Conservation (phyloP, 2,888 invertebrate genomes). For the Nomada lathburiana region DNA sequence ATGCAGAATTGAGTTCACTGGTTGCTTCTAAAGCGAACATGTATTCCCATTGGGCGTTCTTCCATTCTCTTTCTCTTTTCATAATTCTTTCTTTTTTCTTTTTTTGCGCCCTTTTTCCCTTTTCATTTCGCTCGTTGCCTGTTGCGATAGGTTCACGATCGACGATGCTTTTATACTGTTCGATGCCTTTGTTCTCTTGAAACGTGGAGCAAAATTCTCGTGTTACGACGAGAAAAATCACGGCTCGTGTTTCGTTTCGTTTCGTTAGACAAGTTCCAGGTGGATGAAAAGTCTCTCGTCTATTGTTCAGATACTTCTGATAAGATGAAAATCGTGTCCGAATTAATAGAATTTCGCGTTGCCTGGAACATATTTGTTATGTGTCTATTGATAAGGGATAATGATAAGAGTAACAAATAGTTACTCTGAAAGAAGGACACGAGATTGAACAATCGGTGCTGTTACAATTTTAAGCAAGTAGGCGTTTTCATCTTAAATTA, state of each 20-base stretch:
- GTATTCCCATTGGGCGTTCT: slow-evolving; percentile 26
- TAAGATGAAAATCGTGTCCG: no score
- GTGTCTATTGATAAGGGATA: no score
- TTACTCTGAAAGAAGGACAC: no score
- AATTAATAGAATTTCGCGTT: no score
- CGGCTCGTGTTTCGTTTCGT: not conserved
- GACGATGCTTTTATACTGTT: slow-evolving; percentile 14
- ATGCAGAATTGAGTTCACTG: slow-evolving; percentile 48
- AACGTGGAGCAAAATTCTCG: slow-evolving; percentile 20
- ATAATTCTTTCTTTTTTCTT: not conserved
- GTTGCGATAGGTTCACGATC: slow-evolving; percentile 32
- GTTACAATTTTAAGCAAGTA: no score
- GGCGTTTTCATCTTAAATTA: no score
- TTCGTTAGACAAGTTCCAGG: not conserved
- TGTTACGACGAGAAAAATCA: slow-evolving; percentile 7
- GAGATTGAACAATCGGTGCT: no score
- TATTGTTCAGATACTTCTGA: no score
- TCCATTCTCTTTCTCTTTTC: not conserved
- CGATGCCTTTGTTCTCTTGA: slow-evolving; percentile 22
- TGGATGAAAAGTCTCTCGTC: no score
- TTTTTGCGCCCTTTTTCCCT: not conserved
- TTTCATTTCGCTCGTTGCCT: not conserved
- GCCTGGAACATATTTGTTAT: no score
- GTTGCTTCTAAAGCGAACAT: slow-evolving; percentile 20
- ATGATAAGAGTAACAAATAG: no score